Evolutionary conservation across 64 coral and sea anemone species (phyloP).

Genomic region (Hydrozoanthus tunicans): DNA sequence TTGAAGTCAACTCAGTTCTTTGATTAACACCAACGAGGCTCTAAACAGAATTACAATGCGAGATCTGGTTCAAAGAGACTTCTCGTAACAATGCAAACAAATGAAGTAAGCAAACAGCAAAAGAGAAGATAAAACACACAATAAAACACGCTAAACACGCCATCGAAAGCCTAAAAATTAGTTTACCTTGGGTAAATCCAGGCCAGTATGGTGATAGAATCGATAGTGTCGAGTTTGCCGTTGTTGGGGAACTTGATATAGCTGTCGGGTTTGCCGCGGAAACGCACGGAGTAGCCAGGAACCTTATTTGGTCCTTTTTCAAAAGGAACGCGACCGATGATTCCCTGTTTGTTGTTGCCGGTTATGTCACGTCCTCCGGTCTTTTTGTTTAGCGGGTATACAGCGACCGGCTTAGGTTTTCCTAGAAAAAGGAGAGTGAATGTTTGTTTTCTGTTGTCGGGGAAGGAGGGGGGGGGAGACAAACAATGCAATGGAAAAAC

Average conservation of each 20-base stretch:
- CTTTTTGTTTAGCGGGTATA: slow-evolving; percentile 40
- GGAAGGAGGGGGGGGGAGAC: too few species aligned
- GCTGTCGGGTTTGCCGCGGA: slow-evolving; percentile 75
- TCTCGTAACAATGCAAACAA: not conserved
- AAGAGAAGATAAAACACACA: not conserved
- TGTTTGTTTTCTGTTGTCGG: too few species aligned
- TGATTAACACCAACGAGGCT: too few species aligned
- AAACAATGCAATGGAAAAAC: too few species aligned
- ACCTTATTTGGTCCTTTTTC: slow-evolving; percentile 32
- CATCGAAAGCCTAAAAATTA: not conserved
- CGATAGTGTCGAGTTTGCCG: slow-evolving; percentile 67
- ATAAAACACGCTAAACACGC: not conserved
- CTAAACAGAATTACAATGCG: too few species aligned
- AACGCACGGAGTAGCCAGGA: not conserved
- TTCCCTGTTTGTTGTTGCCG: slow-evolving; percentile 22
- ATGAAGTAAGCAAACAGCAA: not conserved
- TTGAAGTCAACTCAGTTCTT: too few species aligned
- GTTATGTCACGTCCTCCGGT: slow-evolving; percentile 42
- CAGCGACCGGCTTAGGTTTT: slow-evolving; percentile 41
- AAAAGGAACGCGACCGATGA: not conserved
- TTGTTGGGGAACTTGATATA: slow-evolving; percentile 76
- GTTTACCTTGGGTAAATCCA: slow-evolving; percentile 65
- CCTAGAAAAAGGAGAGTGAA: not conserved
- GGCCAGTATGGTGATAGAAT: slow-evolving; percentile 71
- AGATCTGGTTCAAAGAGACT: too few species aligned